Base-by-base conservation (phyloP, 2,888 invertebrate genomes). In the Brachypalpus laphriformis region DNA sequence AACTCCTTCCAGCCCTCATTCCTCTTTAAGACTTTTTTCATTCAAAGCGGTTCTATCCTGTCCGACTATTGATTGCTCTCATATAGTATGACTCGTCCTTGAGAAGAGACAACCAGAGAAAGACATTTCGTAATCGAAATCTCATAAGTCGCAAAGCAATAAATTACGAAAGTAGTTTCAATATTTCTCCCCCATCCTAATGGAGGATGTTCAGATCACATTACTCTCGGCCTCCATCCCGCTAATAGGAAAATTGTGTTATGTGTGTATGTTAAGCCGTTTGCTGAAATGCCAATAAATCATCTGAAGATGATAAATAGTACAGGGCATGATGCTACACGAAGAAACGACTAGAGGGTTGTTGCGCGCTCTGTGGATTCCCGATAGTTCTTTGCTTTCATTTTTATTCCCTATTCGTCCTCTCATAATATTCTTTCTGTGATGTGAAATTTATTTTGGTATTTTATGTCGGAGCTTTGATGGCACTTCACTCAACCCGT, bases 231-330 rank as follows among this genome's bases (percentile, higher is more conserved):
- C 18, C 31, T 5, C 49, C 56, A 65, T 11, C 70, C 42, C 31
- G 47, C 37, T 80, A 75, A 83, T 80, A 75, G 74, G 80, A 85
- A 61, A 85, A 85, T 66, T 71, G 75, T 83, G 80, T 80, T 78
- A 25, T 71, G 28, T 49, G 45, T 83, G 47, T 51, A 68, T 56
- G 68, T 77, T 78, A 63, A 56, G 66, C 72, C 68, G 49, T 63
- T 57, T 45, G 68, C 68, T 75, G 66, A 71, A 85, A 85, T 71
- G 75, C 81, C 80, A 85, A 85, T 81, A 85, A 85, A 85, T 85
- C 81, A 85, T 85, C 71, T 37, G 25, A 66, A 59, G 65, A 85
- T 81, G 85, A 85, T 85, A 76, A 80, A 85, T 85, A 56, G 71
- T 75, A 16, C 54, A 37, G 61, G 81, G 56, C 75, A 54, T 54